Conservation (phyloP, 2,797 vertebrate genomes). For the Numenius phaeopus region DNA sequence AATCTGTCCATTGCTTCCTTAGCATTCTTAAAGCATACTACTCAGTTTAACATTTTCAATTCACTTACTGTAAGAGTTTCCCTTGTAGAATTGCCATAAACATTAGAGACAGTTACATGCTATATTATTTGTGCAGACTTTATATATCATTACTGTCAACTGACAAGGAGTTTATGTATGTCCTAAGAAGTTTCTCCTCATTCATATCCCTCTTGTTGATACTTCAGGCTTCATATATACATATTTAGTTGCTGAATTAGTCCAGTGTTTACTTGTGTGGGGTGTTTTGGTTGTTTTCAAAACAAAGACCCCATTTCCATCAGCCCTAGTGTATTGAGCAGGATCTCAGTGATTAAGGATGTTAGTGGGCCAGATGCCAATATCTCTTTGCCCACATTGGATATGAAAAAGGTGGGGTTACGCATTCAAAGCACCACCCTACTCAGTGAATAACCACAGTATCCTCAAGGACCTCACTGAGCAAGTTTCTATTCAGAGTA, state of each 20-base stretch:
- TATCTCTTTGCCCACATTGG: background rate
- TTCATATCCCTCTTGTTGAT: background rate
- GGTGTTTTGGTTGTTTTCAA: background rate
- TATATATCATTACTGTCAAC: background rate
- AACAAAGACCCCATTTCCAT: background rate
- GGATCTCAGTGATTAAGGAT: background rate
- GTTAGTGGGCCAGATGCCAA: background rate
- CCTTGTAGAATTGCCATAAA: background rate
- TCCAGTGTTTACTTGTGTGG: background rate
- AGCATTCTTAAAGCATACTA: background rate
- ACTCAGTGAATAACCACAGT: background rate
- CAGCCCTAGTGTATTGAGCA: background rate
- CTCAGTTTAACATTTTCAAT: background rate
- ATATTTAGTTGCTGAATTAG: background rate
- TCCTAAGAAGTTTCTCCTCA: background rate
- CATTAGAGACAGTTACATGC: background rate
- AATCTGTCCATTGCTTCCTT: background rate
- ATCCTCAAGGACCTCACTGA: background rate
- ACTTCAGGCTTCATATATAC: background rate
- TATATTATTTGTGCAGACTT: background rate
- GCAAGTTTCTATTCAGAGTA: background rate
- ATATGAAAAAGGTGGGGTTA: slow-evolving; percentile 2
- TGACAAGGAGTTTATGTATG: background rate
- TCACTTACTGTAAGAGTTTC: background rate
- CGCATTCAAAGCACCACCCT: background rate